Evolutionary conservation across 2,797 vertebrate species (phyloP).

Genomic region (Lerista edwardsae): DNA sequence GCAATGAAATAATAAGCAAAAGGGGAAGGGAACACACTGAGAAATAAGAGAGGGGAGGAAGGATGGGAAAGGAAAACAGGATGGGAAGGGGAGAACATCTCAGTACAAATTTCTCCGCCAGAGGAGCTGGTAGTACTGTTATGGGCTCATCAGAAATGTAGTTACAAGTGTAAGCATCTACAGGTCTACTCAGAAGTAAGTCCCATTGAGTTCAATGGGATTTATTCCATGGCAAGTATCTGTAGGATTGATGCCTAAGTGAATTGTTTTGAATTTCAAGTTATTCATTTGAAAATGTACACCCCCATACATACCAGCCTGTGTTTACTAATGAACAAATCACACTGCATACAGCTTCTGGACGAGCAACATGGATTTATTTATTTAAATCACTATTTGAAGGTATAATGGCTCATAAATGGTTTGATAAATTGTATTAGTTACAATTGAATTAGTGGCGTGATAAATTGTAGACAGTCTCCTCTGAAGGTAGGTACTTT

Average conservation of each 20-base stretch:
- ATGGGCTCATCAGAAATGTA: neutral
- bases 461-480: neutral
- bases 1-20: neutral
- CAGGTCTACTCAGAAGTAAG: too few relatives aligned
- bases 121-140: neutral
- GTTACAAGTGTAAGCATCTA: too few relatives aligned
- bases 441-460: too few relatives aligned
- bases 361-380: too few relatives aligned
- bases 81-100: too few relatives aligned
- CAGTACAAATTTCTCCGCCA: neutral
- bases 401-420: neutral
- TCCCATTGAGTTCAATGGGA: too few relatives aligned
- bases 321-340: neutral
- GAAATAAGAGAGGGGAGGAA: neutral
- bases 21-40: too few relatives aligned
- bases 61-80: neutral
- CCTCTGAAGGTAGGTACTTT: neutral
- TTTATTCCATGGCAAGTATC: too few relatives aligned
- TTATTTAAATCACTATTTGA: neutral
- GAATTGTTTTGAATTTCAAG: constrained; percentile 27
- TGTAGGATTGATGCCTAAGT: too few relatives aligned
- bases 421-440: too few relatives aligned
- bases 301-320: neutral
- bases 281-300: neutral
- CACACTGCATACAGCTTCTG: too few relatives aligned